Evolutionary conservation across 2,797 vertebrate species (phyloP).

Genomic region (Catamblyrhynchus diadema): DNA sequence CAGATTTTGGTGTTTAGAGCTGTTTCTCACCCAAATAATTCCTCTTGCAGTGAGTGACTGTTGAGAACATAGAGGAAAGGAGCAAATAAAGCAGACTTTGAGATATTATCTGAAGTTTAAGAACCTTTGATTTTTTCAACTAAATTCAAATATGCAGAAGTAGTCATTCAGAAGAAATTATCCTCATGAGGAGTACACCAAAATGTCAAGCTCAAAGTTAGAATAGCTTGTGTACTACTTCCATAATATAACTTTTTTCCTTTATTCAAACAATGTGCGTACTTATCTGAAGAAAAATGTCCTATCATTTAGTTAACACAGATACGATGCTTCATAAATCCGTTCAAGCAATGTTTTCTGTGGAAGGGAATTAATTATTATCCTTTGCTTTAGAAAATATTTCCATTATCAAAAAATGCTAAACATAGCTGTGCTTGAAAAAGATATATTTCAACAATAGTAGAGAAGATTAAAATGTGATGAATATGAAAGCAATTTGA

Average conservation of each 20-base stretch:
- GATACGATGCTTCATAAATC: constrained; percentile 10
- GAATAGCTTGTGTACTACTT: background rate
- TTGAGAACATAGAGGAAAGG: background rate
- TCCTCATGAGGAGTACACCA: background rate
- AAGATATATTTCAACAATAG: background rate
- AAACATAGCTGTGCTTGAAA: background rate
- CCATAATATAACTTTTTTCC: background rate
- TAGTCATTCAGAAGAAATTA: background rate
- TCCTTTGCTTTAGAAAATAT: constrained; percentile 24
- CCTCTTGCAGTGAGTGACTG: background rate
- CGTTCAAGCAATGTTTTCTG: background rate
- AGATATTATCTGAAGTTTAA: background rate
- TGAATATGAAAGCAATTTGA: constrained; percentile 21
- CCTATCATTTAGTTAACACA: background rate
- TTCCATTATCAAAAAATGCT: constrained; percentile 5
- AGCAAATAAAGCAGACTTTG: background rate
- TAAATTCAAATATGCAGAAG: background rate
- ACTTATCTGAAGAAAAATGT: constrained; percentile 18
- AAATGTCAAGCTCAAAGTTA: background rate
- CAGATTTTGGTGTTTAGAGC: background rate
- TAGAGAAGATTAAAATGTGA: constrained; percentile 18
- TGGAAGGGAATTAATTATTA: background rate
- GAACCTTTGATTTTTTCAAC: background rate
- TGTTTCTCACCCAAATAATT: background rate
- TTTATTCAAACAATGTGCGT: background rate